Base-by-base conservation (phyloP, 2,113 vertebrate genomes). In the Triplophysa siluroides region DNA sequence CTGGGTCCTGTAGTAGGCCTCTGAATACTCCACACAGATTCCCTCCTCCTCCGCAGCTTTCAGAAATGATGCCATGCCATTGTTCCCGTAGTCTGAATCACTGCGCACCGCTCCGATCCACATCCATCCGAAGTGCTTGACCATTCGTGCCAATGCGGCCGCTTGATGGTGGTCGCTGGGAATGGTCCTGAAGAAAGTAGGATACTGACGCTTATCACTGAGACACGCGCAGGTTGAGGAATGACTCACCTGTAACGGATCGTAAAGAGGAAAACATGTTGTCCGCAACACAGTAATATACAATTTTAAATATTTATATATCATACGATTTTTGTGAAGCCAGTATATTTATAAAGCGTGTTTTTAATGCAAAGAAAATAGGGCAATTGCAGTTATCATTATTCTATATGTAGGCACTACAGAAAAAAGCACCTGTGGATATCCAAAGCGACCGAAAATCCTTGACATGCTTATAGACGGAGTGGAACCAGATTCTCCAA, bases 81-180 rank as follows among this genome's bases (percentile, higher is more conserved):
- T 86, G 78, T 91, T 91, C 8, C 93, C 92, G 56, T 93, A 93
- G 29, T 94, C 92, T 0, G 90, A 87, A 80, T 93, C 91, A 0
- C 91, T 92, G 0, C 87, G 83, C 41, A 94, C 75, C 8, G 92
- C 87, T 9, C 92, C 93, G 2, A 93, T 91, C 92, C 92, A 93
- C 1, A 87, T 92, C 93, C 93, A 93, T 18, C 84, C 91, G 65
- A 92, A 93, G 2, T 89, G 85, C 60, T 92, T 91, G 1, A 93
- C 72, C 63, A 93, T 14, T 18, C 84, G 85, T 0, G 90, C 90
- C 65, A 93, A 83, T 0, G 90, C 91, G 0, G 13, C 83, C 10
- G 91, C 91, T 83, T 93, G 93, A 54, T 89, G 91, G 50, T 89
- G 83, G 43, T 93, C 93, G 63, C 92, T 93, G 0, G 93, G 90